phyloP scores from a whole-genome alignment of 2,113 vertebrate genomes.

The Oostethus manadensis region DNA sequence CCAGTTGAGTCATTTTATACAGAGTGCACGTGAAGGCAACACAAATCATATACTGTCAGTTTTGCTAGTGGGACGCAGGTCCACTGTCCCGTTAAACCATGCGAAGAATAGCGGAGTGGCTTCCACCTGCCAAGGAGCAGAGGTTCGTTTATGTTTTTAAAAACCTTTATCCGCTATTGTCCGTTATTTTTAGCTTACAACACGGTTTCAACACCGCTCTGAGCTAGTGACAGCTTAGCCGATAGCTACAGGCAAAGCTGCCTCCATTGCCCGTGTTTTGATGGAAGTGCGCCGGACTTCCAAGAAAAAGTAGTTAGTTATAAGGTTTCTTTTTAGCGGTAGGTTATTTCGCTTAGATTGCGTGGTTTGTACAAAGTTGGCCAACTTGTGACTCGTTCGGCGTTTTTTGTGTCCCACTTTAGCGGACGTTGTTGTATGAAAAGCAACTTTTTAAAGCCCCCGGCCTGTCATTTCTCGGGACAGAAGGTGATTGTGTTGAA shows the following conservation, averaged over 20 bases:
- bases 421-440: background rate
- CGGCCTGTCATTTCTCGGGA: background rate
- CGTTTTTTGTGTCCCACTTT: background rate
- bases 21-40: conserved; percentile 20
- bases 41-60: background rate
- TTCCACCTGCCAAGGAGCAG: conserved; percentile 24
- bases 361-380: background rate
- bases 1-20: background rate
- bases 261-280: background rate
- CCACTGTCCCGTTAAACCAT: conserved; percentile 15
- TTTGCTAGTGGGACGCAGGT: background rate
- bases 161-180: background rate
- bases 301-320: background rate
- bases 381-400: background rate
- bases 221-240: background rate
- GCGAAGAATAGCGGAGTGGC: conserved; percentile 61
- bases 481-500: too few relatives aligned
- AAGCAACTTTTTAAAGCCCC: background rate
- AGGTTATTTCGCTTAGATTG: background rate
- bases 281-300: background rate
- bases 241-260: background rate
- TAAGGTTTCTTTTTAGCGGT: background rate
- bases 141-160: conserved; percentile 20
- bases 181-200: background rate
- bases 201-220: background rate